A percentile compares a stretch with the other conserved stretches of the same genome.
phyloP scores from a whole-genome alignment of 2,888 invertebrate species.

The Helleia helle region DNA sequence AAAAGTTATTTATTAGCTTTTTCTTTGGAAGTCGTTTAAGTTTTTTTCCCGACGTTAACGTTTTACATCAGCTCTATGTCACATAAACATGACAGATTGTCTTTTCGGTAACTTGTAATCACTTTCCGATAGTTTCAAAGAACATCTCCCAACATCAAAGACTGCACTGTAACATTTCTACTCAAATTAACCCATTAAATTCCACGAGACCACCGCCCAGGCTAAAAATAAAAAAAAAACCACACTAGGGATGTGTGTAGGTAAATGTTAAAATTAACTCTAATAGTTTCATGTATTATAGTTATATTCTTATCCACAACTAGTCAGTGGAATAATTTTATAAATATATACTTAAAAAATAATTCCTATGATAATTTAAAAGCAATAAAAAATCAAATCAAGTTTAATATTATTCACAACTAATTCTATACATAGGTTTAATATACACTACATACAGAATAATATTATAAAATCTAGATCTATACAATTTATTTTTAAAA shows the following conservation, averaged over 20 bases:
- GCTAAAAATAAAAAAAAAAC: slow-evolving; percentile 15
- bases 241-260: not conserved
- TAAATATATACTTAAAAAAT: too few species aligned
- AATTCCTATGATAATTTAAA: too few species aligned
- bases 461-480: too few species aligned
- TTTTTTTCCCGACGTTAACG: not conserved
- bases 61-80: not conserved
- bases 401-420: too few species aligned
- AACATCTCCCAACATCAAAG: slow-evolving; percentile 5
- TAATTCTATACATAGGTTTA: too few species aligned
- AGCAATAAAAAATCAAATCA: too few species aligned
- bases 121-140: not conserved
- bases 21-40: not conserved
- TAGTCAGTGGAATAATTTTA: too few species aligned
- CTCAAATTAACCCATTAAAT: slow-evolving; percentile 15
- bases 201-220: slow-evolving; percentile 7
- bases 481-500: too few species aligned
- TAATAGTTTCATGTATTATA: too few species aligned
- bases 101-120: slow-evolving; percentile 1
- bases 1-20: not conserved
- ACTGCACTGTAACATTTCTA: not conserved
- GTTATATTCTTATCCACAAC: too few species aligned
- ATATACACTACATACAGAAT: too few species aligned
- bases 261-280: too few species aligned
- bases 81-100: not conserved